phyloP scores from a whole-genome alignment of 2,888 invertebrate genomes.

The Dryadula phaetusa region DNA sequence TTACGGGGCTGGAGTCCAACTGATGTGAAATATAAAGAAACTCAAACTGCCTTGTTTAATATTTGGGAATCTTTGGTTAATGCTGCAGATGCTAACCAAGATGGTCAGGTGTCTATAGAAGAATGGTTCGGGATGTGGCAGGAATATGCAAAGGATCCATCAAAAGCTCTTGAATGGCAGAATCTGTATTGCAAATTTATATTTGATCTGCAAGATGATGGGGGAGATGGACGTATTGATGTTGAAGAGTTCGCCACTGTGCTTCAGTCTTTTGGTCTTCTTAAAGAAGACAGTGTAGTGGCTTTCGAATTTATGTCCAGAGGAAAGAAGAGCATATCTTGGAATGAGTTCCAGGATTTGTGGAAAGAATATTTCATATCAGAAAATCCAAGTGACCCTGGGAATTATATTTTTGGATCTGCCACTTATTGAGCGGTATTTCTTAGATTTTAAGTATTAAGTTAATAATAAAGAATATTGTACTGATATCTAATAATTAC shows the following conservation, averaged over 20 bases:
- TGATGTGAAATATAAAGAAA: slow-evolving; percentile 87
- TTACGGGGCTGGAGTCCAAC: slow-evolving; percentile 89
- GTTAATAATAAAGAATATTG: background rate
- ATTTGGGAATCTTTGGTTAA: slow-evolving; percentile 91
- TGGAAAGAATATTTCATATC: slow-evolving; percentile 87
- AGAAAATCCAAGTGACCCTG: slow-evolving; percentile 46
- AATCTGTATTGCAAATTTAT: slow-evolving; percentile 91
- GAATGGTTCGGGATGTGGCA: slow-evolving; percentile 50
- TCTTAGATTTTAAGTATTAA: background rate
- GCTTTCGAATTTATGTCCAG: slow-evolving; percentile 90
- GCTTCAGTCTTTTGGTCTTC: slow-evolving; percentile 87
- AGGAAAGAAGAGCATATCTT: slow-evolving; percentile 87
- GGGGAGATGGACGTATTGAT: slow-evolving; percentile 89
- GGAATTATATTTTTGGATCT: slow-evolving; percentile 48
- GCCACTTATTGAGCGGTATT: slow-evolving; percentile 37
- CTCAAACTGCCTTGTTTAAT: slow-evolving; percentile 87
- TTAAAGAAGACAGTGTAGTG: slow-evolving; percentile 87
- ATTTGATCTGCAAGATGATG: slow-evolving; percentile 92
- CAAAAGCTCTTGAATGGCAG: slow-evolving; percentile 86
- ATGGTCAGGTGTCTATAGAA: slow-evolving; percentile 44
- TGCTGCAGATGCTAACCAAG: slow-evolving; percentile 89
- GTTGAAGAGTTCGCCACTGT: slow-evolving; percentile 90
- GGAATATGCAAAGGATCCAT: slow-evolving; percentile 51
- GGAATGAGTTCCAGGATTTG: slow-evolving; percentile 88
- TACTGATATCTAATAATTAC: too few relatives aligned